A percentile compares a stretch with the other conserved stretches of the same genome.
phyloP scores from a whole-genome alignment of 1,140 invertebrate genomes.

The Microvelia longipes region DNA sequence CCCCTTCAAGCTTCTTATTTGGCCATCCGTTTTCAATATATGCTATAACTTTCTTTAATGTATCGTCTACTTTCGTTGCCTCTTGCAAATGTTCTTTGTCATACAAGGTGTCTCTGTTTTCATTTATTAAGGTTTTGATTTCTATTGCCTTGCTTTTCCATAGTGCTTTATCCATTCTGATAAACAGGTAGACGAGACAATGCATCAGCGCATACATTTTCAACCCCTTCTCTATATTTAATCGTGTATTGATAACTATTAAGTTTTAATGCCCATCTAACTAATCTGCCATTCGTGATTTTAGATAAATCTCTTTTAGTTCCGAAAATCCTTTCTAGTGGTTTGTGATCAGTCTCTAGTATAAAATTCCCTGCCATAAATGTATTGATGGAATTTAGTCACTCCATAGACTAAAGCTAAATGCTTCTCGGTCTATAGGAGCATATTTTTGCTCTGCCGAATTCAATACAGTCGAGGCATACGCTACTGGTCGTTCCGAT shows the following conservation, averaged over 20 bases:
- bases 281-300: background rate
- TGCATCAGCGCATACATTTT: background rate
- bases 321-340: background rate
- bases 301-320: background rate
- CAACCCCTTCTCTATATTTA: background rate
- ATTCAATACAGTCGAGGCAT: background rate
- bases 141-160: background rate
- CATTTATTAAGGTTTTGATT: background rate
- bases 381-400: background rate
- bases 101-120: background rate
- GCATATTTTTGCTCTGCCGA: background rate
- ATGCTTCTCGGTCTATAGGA: background rate
- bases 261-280: background rate
- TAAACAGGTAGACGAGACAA: background rate
- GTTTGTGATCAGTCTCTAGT: background rate
- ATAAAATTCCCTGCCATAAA: background rate
- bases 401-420: background rate
- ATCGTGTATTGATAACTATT: background rate
- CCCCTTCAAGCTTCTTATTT: background rate
- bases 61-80: background rate
- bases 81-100: background rate
- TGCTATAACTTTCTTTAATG: background rate
- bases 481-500: background rate
- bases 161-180: background rate
- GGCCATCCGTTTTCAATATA: background rate